Base-by-base conservation (phyloP, 2,797 vertebrate genomes). In the Buphagus erythrorhynchus region DNA sequence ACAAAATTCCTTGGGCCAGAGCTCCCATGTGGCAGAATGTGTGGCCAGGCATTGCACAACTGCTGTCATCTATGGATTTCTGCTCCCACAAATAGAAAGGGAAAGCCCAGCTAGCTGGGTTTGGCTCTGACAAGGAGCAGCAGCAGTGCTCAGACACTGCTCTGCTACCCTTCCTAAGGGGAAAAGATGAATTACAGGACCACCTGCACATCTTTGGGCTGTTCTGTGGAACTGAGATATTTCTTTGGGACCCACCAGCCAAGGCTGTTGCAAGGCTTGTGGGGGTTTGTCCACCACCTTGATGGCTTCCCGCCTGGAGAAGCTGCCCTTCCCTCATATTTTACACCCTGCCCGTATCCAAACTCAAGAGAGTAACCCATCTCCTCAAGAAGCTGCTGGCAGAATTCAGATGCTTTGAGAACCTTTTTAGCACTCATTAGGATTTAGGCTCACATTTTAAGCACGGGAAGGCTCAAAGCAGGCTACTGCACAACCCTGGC, bases 231-330 rank as follows among this genome's bases (percentile, higher is more conserved):
- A 62, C 1, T 1, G 19, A 73, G 17, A 9, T 0, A 5, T 2
- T 18, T 43, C 20, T 36, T 21, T 5, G 1, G 13, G 11, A 61
- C 14, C 4, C 2, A 4, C 14, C 46, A 68, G 48, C 36, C 26
- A 13, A 17, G 7, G 11, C 7, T 8, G 9, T 8, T 96, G 73
- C 13, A 98, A 95, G 54, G 97, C 78, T 4, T 3, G 69, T 54
- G 2, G 84, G 92, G 93, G n/a, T 20, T 81, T 11, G 88, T 97
- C 96, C 59, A 97, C 85, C 48, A 97, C 96, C 86, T 97, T 97
- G 61, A 97, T 93, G 68, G 97, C 96, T 88, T 98, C 98, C 33
- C 97, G 95, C 73, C 90, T 92, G 46, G 96, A 98, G 46, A 96
- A 98, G 77, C 93, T 96, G 40, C 94, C 97, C 48, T 97, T 96